Percentiles rank a stretch among this genome's conserved stretches.
phyloP scores from a whole-genome alignment of 2,888 invertebrate genomes.

The Cinara cedri region DNA sequence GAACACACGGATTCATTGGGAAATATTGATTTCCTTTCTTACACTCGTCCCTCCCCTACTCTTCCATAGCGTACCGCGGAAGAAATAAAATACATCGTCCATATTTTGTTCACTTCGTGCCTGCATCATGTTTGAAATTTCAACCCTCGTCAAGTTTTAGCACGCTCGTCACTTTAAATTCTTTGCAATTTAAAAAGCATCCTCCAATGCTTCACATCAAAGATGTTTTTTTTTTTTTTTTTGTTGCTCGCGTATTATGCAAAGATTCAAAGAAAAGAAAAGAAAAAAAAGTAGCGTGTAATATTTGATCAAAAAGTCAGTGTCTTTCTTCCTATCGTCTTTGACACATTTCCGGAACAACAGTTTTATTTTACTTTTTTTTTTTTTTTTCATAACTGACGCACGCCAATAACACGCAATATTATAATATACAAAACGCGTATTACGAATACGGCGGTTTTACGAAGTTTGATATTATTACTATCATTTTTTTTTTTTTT shows the following conservation, averaged over 20 bases:
- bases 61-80: too few relatives aligned
- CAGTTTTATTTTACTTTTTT: slow-evolving; percentile 17
- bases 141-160: slow-evolving; percentile 21
- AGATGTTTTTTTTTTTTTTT: slow-evolving; percentile 30
- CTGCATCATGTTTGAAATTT: slow-evolving; percentile 5
- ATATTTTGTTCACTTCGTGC: background rate
- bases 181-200: slow-evolving; percentile 39
- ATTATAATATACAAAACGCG: background rate
- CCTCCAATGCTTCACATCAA: slow-evolving; percentile 46
- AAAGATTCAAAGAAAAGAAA: background rate
- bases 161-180: slow-evolving; percentile 35
- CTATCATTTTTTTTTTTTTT: too few relatives aligned
- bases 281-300: slow-evolving; percentile 21
- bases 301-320: slow-evolving; percentile 42
- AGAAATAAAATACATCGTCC: slow-evolving; percentile 8
- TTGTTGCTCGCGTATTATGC: too few relatives aligned
- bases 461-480: slow-evolving; percentile 21
- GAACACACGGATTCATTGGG: background rate
- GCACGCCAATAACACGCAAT: slow-evolving; percentile 22
- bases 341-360: slow-evolving; percentile 46
- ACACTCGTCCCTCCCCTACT: too few relatives aligned
- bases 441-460: background rate
- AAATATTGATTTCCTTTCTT: slow-evolving; percentile 19
- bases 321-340: slow-evolving; percentile 15
- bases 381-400: too few relatives aligned